Conservation (phyloP, 1,140 invertebrate genomes). For the Leptinotarsa defecta region DNA sequence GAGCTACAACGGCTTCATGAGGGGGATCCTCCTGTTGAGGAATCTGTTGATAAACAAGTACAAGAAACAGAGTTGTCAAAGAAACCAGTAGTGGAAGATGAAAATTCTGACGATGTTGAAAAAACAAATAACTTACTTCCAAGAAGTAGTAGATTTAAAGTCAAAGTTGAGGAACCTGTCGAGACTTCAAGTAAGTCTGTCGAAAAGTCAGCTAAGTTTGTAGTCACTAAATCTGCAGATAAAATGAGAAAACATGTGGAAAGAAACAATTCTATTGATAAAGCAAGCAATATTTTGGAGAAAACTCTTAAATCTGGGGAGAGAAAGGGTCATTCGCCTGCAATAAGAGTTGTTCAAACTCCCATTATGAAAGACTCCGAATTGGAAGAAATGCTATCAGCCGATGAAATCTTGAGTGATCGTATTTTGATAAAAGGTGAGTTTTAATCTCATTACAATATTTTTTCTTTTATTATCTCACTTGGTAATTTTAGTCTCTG, state of each 20-base stretch:
- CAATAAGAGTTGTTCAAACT: conserved; percentile 9
- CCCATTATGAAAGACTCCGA: conserved; percentile 23
- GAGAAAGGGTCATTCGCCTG: background rate
- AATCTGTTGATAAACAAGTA: conserved; percentile 8
- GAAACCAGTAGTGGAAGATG: background rate
- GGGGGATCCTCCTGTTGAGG: conserved; percentile 25
- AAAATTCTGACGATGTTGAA: conserved; percentile 17
- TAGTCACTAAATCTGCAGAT: background rate
- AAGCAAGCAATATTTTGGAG: background rate
- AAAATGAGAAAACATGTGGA: background rate
- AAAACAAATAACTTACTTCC: too few relatives aligned
- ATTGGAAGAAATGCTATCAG: conserved; percentile 26
- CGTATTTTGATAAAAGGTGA: conserved; percentile 44
- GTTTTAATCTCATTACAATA: conserved; percentile 11
- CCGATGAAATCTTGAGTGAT: conserved; percentile 38
- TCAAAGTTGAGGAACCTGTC: too few relatives aligned
- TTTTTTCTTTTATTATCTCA: background rate
- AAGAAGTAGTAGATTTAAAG: too few relatives aligned
- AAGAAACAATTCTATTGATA: background rate
- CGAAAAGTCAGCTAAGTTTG: background rate
- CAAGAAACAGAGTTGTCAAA: background rate
- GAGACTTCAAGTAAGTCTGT: too few relatives aligned
- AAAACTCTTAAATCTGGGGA: conserved; percentile 1
- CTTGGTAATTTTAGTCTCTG: background rate
- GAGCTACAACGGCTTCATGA: conserved; percentile 36